Percentiles rank a stretch among this genome's conserved stretches.
phyloP scores from a whole-genome alignment of 2,888 invertebrate genomes.

The Pseudococcus longispinus region DNA sequence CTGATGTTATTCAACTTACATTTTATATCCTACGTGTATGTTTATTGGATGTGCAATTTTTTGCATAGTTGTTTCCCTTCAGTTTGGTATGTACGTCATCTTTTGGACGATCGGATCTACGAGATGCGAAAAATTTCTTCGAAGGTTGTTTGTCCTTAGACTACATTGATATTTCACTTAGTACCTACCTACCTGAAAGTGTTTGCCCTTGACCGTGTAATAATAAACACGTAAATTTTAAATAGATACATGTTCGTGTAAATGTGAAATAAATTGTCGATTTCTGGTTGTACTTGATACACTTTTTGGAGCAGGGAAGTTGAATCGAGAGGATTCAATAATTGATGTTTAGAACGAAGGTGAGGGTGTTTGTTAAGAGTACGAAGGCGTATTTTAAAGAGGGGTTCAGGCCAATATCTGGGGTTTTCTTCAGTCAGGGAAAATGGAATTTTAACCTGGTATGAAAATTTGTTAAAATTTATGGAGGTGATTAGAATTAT shows the following conservation, averaged over 20 bases:
- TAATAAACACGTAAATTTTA: not conserved
- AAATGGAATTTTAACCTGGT: no score
- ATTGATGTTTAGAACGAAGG: not conserved
- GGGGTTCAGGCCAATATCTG: no score
- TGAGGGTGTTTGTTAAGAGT: not conserved
- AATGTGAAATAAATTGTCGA: not conserved
- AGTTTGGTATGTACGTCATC: not conserved
- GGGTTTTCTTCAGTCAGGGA: no score
- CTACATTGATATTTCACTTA: not conserved
- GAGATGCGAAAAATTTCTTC: not conserved
- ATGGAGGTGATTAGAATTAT: no score
- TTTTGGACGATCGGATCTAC: not conserved
- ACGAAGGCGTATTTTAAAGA: no score
- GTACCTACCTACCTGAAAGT: not conserved
- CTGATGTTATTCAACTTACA: no score
- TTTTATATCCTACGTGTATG: not conserved
- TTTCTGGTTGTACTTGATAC: not conserved
- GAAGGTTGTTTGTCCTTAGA: not conserved
- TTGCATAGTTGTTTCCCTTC: not conserved
- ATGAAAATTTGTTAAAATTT: no score
- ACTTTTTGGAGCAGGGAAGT: not conserved
- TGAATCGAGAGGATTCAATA: not conserved
- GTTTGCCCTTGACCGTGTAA: not conserved
- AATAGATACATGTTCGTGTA: not conserved
- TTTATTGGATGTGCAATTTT: not conserved